Percentiles rank a stretch among this genome's conserved stretches.
These are phyloP conservation scores for Drosophila putrida DNA, from an alignment of 2,888 invertebrate genomes.

Conservation along the genomic window DNA sequence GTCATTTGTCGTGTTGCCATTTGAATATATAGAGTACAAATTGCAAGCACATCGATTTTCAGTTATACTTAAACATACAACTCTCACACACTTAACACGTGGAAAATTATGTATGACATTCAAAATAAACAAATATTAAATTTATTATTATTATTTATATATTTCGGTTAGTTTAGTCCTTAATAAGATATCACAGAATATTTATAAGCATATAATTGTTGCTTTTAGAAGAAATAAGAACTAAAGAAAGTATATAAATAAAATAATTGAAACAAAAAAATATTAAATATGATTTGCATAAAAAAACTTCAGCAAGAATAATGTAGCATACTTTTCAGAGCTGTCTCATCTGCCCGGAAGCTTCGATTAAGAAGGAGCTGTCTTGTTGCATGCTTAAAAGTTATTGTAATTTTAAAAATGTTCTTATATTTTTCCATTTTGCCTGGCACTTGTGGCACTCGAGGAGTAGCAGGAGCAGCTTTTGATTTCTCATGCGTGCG, in stretches of 20 bases:
- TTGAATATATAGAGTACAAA: constrained; percentile 13
- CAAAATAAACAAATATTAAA: too few relatives aligned
- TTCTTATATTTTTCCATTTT: constrained; percentile 30
- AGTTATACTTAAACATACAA: neutral
- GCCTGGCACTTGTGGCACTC: constrained; percentile 48
- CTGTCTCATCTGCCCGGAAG: constrained; percentile 4
- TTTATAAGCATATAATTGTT: too few relatives aligned
- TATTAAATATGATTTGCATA: too few relatives aligned
- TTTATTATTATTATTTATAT: too few relatives aligned
- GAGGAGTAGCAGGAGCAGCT: constrained; percentile 48
- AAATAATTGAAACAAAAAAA: too few relatives aligned
- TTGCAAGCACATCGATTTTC: constrained; percentile 5
- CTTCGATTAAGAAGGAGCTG: constrained; percentile 15
- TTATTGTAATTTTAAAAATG: constrained; percentile 59
- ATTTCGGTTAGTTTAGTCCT: too few relatives aligned
- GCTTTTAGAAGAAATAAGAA: too few relatives aligned
- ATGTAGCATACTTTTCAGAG: constrained; percentile 25
- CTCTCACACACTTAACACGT: too few relatives aligned
- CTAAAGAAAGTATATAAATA: too few relatives aligned
- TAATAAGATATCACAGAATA: too few relatives aligned
- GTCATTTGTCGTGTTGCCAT: constrained; percentile 12
- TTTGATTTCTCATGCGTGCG: constrained; percentile 76
- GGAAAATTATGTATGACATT: neutral
- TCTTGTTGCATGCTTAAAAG: constrained; percentile 14
- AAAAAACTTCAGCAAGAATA: neutral